These are phyloP conservation scores for Lordiphosa clarofinis DNA, from an alignment of 1,140 invertebrate genomes.

Conservation along the genomic window DNA sequence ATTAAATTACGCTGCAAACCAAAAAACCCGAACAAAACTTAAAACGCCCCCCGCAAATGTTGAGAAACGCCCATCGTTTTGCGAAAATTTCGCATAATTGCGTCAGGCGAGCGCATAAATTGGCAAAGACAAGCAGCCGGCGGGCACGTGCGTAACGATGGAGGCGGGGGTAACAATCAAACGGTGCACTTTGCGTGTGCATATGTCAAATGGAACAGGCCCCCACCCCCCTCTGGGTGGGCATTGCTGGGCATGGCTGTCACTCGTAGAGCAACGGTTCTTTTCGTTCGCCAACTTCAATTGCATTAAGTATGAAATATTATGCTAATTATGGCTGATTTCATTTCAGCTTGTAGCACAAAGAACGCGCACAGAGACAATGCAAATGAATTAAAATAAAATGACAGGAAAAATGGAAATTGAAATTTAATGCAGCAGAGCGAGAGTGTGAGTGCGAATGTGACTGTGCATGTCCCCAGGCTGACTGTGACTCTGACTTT, in stretches of 20 bases:
- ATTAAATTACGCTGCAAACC: constrained; percentile 70
- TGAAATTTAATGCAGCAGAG: constrained; percentile 64
- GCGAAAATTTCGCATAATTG: constrained; percentile 76
- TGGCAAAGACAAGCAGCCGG: constrained; percentile 68
- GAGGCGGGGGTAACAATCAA: constrained; percentile 45
- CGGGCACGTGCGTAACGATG: constrained; percentile 25
- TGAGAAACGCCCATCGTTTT: constrained; percentile 54
- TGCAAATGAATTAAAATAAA: constrained; percentile 76
- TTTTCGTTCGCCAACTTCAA: constrained; percentile 67
- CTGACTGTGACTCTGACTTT: constrained; percentile 47
- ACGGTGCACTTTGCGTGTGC: constrained; percentile 60
- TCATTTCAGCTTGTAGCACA: constrained; percentile 58
- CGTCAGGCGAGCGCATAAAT: constrained; percentile 73
- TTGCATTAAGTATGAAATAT: constrained; percentile 79
- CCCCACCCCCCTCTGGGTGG: constrained; percentile 6
- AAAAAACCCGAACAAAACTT: constrained; percentile 46
- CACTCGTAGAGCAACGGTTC: constrained; percentile 31
- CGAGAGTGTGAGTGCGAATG: background rate
- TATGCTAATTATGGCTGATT: constrained; percentile 78
- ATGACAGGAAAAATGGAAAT: constrained; percentile 64
- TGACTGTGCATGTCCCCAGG: constrained; percentile 20
- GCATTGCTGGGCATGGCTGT: constrained; percentile 56
- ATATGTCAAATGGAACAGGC: constrained; percentile 55
- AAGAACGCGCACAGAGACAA: constrained; percentile 59
- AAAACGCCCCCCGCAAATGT: constrained; percentile 50